A percentile compares a stretch with the other conserved stretches of the same genome.
These are phyloP conservation scores for Spheniscus humboldti DNA, from an alignment of 2,797 vertebrate species.

Conservation along the genomic window DNA sequence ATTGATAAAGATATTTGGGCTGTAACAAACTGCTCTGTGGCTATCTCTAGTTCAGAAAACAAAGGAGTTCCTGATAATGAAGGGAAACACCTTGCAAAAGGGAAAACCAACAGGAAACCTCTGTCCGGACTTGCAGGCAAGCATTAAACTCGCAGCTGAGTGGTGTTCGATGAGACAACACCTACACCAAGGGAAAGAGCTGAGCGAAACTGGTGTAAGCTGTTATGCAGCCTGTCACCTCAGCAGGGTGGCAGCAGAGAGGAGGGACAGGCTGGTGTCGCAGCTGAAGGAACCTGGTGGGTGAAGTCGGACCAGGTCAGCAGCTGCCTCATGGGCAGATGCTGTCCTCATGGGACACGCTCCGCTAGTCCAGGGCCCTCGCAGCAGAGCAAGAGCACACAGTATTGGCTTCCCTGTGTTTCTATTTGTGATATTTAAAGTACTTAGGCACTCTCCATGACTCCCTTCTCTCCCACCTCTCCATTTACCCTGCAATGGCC, in stretches of 20 bases:
- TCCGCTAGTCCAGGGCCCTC: not conserved
- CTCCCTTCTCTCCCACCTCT: not conserved
- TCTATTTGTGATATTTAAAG: not conserved
- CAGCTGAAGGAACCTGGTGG: not conserved
- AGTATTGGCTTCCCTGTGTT: not conserved
- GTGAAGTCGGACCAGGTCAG: not conserved
- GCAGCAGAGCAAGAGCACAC: not conserved
- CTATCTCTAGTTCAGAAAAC: not conserved
- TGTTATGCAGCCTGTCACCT: not conserved
- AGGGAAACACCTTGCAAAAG: not conserved
- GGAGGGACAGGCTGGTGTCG: not conserved
- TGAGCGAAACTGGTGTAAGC: not conserved
- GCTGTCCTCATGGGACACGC: not conserved
- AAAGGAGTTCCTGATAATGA: not conserved
- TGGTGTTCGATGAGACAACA: not conserved
- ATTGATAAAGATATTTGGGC: not conserved
- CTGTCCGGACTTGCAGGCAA: not conserved
- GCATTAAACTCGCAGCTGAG: not conserved
- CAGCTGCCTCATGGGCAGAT: not conserved
- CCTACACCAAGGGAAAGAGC: not conserved
- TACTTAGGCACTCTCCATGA: not conserved
- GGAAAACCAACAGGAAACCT: not conserved
- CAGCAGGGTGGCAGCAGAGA: not conserved
- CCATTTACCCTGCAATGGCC: not conserved
- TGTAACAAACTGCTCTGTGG: not conserved